Percentiles rank a stretch among this genome's conserved stretches.
Evolutionary conservation across 2,797 vertebrate species (phyloP).

Genomic region (Characodon lateralis): DNA sequence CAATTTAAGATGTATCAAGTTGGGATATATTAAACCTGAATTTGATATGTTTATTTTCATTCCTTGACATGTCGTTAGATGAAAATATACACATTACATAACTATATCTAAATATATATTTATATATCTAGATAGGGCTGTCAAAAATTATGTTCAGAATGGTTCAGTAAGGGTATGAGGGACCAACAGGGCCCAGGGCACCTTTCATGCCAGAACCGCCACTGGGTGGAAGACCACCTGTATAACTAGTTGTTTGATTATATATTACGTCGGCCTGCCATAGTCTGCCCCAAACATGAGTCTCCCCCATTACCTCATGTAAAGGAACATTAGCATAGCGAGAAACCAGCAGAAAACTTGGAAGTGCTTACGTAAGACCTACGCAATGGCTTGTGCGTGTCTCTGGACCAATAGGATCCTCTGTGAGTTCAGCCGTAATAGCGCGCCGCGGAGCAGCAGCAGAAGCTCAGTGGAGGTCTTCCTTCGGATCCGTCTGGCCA

Average conservation of each 20-base stretch:
- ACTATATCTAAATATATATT: not conserved
- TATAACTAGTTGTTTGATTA: not conserved
- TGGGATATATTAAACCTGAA: not conserved
- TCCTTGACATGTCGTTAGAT: not conserved
- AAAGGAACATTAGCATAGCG: not conserved
- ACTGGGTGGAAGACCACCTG: not conserved
- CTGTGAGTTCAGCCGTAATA: constrained; percentile 51
- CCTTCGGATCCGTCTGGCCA: not conserved
- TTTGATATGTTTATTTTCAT: not conserved
- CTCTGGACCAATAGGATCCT: constrained; percentile 59
- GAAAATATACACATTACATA: not conserved
- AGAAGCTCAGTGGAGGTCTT: constrained; percentile 8
- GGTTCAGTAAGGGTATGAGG: too few relatives aligned
- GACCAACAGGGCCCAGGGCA: too few relatives aligned
- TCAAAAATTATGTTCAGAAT: too few relatives aligned
- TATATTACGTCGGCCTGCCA: not conserved
- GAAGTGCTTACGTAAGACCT: constrained; percentile 52
- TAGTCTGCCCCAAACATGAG: not conserved
- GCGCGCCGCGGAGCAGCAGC: constrained; percentile 51
- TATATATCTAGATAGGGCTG: not conserved
- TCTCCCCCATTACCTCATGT: constrained; percentile 5
- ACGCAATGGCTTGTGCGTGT: constrained; percentile 64
- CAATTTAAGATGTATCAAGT: not conserved
- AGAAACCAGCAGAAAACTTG: constrained; percentile 1
- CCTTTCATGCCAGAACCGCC: not conserved